phyloP scores from a whole-genome alignment of 2,888 invertebrate genomes.

The Brachycybe producta region DNA sequence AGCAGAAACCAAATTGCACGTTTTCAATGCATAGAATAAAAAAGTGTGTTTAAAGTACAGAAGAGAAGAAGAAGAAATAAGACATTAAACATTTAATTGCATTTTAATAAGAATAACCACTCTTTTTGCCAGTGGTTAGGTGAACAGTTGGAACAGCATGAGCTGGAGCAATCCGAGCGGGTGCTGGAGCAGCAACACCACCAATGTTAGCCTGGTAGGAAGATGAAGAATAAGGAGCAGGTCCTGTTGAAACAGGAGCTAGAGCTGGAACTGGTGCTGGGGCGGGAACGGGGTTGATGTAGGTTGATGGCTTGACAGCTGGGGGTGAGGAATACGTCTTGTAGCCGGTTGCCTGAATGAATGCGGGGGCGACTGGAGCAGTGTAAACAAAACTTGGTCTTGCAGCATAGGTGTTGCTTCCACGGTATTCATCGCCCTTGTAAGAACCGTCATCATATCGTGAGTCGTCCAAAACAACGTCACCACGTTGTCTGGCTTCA shows the following conservation, averaged over 20 bases:
- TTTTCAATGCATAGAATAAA: no score
- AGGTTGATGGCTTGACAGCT: no score
- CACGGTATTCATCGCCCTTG: conserved; percentile 1
- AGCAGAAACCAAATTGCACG: no score
- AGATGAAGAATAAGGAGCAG: neutral
- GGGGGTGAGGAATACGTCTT: neutral
- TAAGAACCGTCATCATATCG: conserved; percentile 1
- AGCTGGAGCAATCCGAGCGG: no score
- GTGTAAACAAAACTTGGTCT: neutral
- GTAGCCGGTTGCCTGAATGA: neutral
- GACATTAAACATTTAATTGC: no score
- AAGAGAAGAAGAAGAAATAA: no score
- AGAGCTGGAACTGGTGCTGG: conserved; percentile 2
- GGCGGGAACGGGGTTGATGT: conserved; percentile 1
- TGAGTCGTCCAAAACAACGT: neutral
- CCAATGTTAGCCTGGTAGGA: conserved; percentile 11
- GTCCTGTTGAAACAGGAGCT: neutral
- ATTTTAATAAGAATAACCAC: no score
- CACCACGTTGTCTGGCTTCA: conserved; percentile 6
- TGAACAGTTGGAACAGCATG: no score
- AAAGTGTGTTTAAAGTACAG: no score
- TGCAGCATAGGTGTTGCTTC: no score
- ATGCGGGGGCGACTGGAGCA: conserved; percentile 2
- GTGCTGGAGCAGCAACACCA: neutral
- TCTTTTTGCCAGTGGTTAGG: no score